Evolutionary conservation across 92 coral and sea anemone species (phyloP).

Genomic region (Zoanthus gigantus): DNA sequence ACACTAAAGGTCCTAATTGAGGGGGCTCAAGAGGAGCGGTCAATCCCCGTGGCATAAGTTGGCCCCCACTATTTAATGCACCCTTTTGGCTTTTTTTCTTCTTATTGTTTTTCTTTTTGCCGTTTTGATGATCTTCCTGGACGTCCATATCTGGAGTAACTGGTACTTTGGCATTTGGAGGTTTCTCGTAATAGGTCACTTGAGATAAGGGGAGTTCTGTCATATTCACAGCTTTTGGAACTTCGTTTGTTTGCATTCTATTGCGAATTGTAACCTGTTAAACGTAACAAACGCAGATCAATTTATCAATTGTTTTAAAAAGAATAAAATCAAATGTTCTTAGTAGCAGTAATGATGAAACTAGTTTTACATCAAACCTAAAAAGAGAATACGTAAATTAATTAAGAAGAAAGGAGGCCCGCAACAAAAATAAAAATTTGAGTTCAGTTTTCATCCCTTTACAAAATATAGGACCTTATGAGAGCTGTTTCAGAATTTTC

Average conservation of each 20-base stretch:
- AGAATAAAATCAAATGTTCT: too few relatives aligned
- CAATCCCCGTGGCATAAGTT: conserved; percentile 71
- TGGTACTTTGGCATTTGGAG: not conserved
- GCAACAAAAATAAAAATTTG: too few relatives aligned
- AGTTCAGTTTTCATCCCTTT: too few relatives aligned
- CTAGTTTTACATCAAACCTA: not conserved
- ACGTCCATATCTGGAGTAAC: conserved; percentile 2
- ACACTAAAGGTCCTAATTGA: conserved; percentile 38
- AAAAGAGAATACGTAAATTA: not conserved
- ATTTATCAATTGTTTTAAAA: too few relatives aligned
- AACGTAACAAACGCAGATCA: too few relatives aligned
- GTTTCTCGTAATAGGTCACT: conserved; percentile 46
- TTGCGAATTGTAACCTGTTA: not conserved
- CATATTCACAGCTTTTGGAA: not conserved
- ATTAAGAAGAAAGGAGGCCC: not conserved
- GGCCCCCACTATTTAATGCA: conserved; percentile 44
- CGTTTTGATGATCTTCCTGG: conserved; percentile 8
- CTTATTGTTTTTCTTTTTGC: conserved; percentile 73
- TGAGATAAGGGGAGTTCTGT: conserved; percentile 5
- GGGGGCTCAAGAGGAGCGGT: conserved; percentile 84
- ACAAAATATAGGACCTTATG: too few relatives aligned
- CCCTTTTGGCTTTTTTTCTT: conserved; percentile 74
- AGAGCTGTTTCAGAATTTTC: too few relatives aligned
- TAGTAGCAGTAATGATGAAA: too few relatives aligned
- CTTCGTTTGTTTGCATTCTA: not conserved